phyloP scores from a whole-genome alignment of 2,797 vertebrate species.

The Zonotrichia albicollis region DNA sequence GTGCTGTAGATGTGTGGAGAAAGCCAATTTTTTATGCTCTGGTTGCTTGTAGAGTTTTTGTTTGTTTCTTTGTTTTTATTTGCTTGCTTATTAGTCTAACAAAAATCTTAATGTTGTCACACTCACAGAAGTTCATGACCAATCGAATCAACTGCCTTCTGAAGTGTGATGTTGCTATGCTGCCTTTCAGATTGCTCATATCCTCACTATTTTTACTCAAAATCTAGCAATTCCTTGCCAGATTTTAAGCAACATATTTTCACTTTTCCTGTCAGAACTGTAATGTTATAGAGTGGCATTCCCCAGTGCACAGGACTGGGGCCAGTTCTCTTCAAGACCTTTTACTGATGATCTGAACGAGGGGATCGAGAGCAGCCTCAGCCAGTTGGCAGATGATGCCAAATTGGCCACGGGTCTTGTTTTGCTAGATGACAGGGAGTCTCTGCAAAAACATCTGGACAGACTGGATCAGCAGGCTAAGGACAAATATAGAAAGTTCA shows the following conservation, averaged over 20 bases:
- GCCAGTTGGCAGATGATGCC: neutral
- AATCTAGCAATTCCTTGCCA: neutral
- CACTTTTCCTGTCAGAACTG: neutral
- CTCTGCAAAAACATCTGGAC: neutral
- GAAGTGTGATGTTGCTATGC: neutral
- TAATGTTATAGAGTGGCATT: neutral
- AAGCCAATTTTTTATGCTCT: neutral
- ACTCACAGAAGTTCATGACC: neutral
- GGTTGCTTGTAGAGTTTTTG: neutral
- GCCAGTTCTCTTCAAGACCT: neutral
- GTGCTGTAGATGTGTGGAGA: neutral
- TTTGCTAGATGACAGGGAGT: neutral
- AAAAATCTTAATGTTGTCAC: neutral
- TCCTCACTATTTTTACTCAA: neutral
- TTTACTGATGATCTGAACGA: neutral
- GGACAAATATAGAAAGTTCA: neutral
- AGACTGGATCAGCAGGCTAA: neutral
- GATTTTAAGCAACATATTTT: neutral
- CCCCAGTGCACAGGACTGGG: neutral
- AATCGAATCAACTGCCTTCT: neutral
- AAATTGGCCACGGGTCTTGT: accelerated
- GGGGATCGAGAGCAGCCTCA: neutral
- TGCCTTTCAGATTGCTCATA: neutral
- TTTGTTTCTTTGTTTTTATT: neutral
- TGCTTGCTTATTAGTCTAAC: neutral